These are phyloP conservation scores for Chionoecetes opilio DNA, from an alignment of 1,140 invertebrate genomes.

Conservation along the genomic window DNA sequence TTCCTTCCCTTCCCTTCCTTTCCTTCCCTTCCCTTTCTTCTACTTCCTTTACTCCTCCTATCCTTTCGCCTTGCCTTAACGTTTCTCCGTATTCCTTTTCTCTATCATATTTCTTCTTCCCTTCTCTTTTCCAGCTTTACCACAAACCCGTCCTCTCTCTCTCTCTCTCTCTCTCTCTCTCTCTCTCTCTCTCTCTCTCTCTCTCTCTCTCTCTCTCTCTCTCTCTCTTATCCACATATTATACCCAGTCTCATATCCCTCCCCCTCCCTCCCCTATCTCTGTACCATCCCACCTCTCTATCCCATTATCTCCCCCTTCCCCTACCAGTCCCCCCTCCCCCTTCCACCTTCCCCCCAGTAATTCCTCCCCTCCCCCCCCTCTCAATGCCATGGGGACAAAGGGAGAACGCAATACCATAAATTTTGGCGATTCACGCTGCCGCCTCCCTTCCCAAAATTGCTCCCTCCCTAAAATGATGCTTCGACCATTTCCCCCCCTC, in stretches of 20 bases:
- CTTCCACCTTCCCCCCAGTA: background rate
- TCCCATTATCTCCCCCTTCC: background rate
- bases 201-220: background rate
- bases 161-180: background rate
- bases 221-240: background rate
- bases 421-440: background rate
- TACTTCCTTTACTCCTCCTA: background rate
- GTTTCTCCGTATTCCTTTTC: too few species aligned
- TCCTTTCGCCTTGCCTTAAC: too few species aligned
- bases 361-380: background rate
- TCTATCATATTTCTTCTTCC: background rate
- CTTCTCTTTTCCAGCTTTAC: background rate
- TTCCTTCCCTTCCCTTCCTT: background rate
- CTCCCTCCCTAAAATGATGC: background rate
- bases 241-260: background rate
- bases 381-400: background rate
- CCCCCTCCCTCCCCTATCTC: background rate
- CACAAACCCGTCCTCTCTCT: background rate
- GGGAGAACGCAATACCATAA: constrained; percentile 1
- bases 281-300: background rate
- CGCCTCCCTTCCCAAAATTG: background rate
- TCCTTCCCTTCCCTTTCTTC: background rate
- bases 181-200: constrained; percentile 15
- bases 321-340: background rate
- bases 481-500: background rate